These are phyloP conservation scores for Chrysolina haemoptera DNA, from an alignment of 2,888 invertebrate genomes.

Conservation along the genomic window DNA sequence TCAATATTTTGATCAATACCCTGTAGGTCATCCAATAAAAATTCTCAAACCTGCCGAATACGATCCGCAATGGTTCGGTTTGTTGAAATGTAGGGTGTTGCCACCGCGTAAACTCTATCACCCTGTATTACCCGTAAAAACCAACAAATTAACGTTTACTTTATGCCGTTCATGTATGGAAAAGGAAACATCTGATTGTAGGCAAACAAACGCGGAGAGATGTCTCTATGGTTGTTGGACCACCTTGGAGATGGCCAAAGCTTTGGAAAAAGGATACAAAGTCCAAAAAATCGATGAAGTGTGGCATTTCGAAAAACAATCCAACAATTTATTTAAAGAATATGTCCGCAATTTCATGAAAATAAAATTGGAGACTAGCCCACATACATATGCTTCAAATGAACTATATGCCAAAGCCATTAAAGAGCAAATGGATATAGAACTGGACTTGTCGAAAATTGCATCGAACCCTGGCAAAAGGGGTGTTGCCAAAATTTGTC, in stretches of 20 bases:
- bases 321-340: conserved; percentile 29
- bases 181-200: conserved; percentile 39
- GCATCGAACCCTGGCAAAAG: conserved; percentile 49
- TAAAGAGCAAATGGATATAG: conserved; percentile 49
- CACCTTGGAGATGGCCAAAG: conserved; percentile 37
- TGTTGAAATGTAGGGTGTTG: conserved; percentile 52
- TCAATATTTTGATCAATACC: conserved; percentile 50
- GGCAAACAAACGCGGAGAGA: conserved; percentile 32
- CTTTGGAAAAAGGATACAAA: conserved; percentile 50
- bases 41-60: conserved; percentile 46
- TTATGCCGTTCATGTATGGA: conserved; percentile 42
- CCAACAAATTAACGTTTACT: conserved; percentile 42
- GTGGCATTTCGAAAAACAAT: conserved; percentile 40
- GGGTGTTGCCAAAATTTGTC: conserved; percentile 51
- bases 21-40: conserved; percentile 50
- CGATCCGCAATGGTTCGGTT: conserved; percentile 51
- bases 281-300: conserved; percentile 47
- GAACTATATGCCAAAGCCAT: conserved; percentile 35
- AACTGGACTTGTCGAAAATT: conserved; percentile 48
- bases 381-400: conserved; percentile 40
- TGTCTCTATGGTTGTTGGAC: conserved; percentile 38
- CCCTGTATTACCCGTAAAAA: conserved; percentile 46
- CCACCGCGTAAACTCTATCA: conserved; percentile 48
- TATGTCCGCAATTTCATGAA: conserved; percentile 49
- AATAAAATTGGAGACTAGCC: conserved; percentile 41